These are phyloP conservation scores for Boloria selene DNA, from an alignment of 2,888 invertebrate species.

Conservation along the genomic window DNA sequence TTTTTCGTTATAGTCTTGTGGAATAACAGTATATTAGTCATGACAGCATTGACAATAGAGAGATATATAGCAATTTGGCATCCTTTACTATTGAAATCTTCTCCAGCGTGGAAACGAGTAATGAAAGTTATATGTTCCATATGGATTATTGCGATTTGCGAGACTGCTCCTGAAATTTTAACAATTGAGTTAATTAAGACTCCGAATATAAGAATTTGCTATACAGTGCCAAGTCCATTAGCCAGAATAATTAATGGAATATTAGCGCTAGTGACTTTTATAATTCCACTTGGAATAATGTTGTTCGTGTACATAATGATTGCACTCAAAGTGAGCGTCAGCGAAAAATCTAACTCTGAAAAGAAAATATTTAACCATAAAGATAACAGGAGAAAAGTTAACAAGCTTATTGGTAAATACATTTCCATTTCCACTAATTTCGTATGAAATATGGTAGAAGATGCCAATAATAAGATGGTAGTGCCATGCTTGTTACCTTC, in stretches of 20 bases:
- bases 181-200: conserved; percentile 52
- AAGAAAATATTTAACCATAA: conserved; percentile 57
- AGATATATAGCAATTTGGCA: conserved; percentile 61
- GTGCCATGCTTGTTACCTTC: no score
- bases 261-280: conserved; percentile 54
- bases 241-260: conserved; percentile 55
- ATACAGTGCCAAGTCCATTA: conserved; percentile 51
- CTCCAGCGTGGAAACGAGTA: conserved; percentile 54
- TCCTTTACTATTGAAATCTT: conserved; percentile 52
- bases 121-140: conserved; percentile 53
- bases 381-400: conserved; percentile 58
- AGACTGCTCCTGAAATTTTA: conserved; percentile 57
- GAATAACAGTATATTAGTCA: conserved; percentile 60
- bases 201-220: conserved; percentile 50
- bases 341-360: conserved; percentile 46
- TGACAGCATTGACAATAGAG: conserved; percentile 62
- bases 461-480: no score
- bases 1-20: conserved; percentile 55
- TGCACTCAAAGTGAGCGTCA: conserved; percentile 55
- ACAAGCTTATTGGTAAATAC: conserved; percentile 62
- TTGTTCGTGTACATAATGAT: conserved; percentile 60
- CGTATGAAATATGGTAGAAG: no score
- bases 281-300: conserved; percentile 59
- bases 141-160: conserved; percentile 56
- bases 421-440: background rate